Base-by-base conservation (phyloP, 2,113 vertebrate genomes). In the Cololabis saira region DNA sequence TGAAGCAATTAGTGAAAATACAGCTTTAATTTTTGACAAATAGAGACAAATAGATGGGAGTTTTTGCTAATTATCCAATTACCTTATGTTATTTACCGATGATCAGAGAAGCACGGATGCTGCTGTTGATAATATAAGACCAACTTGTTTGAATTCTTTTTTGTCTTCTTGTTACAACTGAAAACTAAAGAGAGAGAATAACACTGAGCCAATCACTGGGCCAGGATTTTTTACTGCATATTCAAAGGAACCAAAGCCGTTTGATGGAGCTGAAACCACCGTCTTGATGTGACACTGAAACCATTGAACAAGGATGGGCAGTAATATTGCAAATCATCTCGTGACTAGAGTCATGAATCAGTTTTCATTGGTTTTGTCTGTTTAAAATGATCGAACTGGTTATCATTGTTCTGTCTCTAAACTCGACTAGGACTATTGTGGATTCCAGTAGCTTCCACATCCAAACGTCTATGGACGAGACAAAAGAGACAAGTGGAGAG, bases 61-160 rank as follows among this genome's bases (percentile, higher is more conserved):
- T 15, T 24, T 63, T 83, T 87, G 83, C 60, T 88, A 90, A 89
- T 87, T 87, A 71, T 66, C 61, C 41, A n/a, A 70, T 90, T 84
- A 87, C 71, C 65, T 85, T 68, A 16, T 83, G 70, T 86, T 63
- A 84, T 82, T 90, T 89, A 84, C 74, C 56, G 51, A 78, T 74
- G 82, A 85, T 89, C 89, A 85, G 51, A 75, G 54, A 72, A 80
- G 15, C 43, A 58, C 67, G 84, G 74, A 89, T 89, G 83, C 78
- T 78, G 61, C 62, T 47, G 56, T 40, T 56, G 42, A 65, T 65
- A 76, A 74, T 33, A 74, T 33, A 80, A 50, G 16, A 65, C 11
- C 44, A 61, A 71, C 72, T 79, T 83, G 51, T 49, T 66, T n/a
- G n/a, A n/a, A n/a, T n/a, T 66, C n/a, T 54, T 11, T 53, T 33